Base-by-base conservation (phyloP, 2,113 vertebrate genomes). In the Geothlypis trichas region DNA sequence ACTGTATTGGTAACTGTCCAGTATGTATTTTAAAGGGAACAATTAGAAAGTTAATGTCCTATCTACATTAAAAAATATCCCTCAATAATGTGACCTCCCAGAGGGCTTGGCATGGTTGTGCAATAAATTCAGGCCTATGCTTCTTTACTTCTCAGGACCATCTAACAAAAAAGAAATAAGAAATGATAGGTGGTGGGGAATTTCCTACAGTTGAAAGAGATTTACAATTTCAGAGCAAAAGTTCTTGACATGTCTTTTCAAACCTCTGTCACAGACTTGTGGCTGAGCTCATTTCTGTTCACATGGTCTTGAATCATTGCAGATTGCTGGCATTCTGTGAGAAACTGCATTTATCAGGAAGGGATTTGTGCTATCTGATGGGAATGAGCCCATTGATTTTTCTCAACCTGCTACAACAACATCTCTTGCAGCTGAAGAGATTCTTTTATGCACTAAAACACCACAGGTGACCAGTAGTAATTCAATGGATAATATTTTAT, bases 281-380 rank as follows among this genome's bases (percentile, higher is more conserved):
- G 59, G 75, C 84, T 86, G 66, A 93, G 55, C 67, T 86, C 41
- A 62, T 74, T 83, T 86, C 46, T 83, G 54, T 54, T 82, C 39
- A 6, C 1, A 8, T 76, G 59, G 30, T 24, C 67, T 75, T 19
- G 47, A 79, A 83, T 83, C 63, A 35, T 59, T 84, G 71, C 9
- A 69, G 51, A 62, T 27, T 58, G 58, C 33, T 88, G 51, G 37
- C 75, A 69, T 83, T 72, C 59, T 35, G 11, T 69, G 75, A 90
- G 92, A 69, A 92, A 58, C 46, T 27, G 18, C 49, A 66, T 63
- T 89, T 83, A 73, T 84, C 84, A 52, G 41, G 28, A 87, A 73
- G 46, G 31, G 78, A 90, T 92, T 94, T 93, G 51, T 77, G 75
- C 18, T 88, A 27, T 65, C 85, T 93, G 79, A 90, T 80, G 47